Evolutionary conservation across 2,113 vertebrate species (phyloP), one percentile per base, ranked within the genome.

Genomic region (Cranoglanis bouderius): DNA sequence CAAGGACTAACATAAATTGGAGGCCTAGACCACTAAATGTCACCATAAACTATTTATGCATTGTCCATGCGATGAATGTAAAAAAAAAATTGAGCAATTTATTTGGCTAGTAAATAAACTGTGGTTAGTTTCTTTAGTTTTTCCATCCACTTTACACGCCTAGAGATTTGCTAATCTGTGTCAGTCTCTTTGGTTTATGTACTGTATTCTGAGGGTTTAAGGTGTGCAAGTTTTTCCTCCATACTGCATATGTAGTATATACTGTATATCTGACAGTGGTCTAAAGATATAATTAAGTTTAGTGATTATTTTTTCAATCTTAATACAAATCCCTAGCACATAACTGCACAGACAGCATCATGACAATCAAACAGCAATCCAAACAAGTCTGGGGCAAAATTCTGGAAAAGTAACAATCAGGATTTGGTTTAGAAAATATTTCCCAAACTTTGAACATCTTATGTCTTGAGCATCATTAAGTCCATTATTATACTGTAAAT

Each of bases 1-100:
- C 12, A 86, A 75, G 84, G 65, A 74, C 63, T 70, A 55, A 24
- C 3, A 70, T 83, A 59, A 81, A 53, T 72, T 80, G 46, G 3
- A 82, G 32, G n/a, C 5, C 19, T 18, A 63, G 9, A 87, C 18
- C 16, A 21, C 13, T 40, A n/a, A 59, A 83, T 55, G 26, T 86
- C 53, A 75, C 67, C 5, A 59, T 40, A 38, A 82, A 24, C 19
- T 82, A 35, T 59, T 38, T n/a, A 16, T 53, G 29, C 6, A 32
- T 18, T 80, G 77, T 29, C 74, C 4, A 6, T 46, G 40, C 12
- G 4, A 43, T 43, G 72, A 78, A 49, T 78, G 43, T 51, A n/a
- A n/a, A 80, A 74, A 35, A 32, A 75, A 51, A 77, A 2, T 1
- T 67, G 1, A 40, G 72, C 19, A 26, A 26, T 43, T 75, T 43